Evolutionary conservation across 2,797 vertebrate genomes (phyloP).

Genomic region (Pelochelys cantorii): DNA sequence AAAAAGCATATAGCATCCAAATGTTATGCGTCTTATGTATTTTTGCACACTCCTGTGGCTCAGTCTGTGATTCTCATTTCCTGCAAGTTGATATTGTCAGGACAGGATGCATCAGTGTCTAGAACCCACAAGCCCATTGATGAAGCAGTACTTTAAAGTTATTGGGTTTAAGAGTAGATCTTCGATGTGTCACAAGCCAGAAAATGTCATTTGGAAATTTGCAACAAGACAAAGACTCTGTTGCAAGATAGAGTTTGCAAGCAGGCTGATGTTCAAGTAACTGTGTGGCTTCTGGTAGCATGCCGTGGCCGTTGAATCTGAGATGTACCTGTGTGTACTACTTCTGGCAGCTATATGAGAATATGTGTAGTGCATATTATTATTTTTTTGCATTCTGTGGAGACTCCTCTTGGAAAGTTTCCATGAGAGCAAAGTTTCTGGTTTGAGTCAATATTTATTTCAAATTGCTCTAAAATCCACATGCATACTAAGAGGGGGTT

Average conservation of each 20-base stretch:
- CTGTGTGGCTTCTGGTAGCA: background rate
- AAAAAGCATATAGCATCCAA: background rate
- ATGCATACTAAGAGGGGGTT: slow-evolving; percentile 27
- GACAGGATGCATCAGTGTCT: background rate
- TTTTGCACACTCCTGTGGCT: slow-evolving; percentile 11
- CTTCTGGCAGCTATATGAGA: background rate
- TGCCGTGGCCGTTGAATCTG: background rate
- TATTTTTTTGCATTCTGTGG: slow-evolving; percentile 8
- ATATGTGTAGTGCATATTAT: background rate
- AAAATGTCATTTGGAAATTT: background rate
- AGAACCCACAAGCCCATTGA: background rate
- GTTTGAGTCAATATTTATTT: slow-evolving; percentile 10
- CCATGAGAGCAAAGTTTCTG: background rate
- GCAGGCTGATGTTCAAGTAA: background rate
- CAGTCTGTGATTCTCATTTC: background rate
- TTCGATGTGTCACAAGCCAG: background rate
- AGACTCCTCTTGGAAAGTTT: slow-evolving; percentile 26
- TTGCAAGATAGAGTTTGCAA: background rate
- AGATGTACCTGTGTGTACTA: background rate
- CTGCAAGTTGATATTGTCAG: background rate
- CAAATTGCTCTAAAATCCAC: background rate
- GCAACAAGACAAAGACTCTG: background rate
- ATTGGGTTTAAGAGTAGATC: background rate
- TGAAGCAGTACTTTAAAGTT: background rate
- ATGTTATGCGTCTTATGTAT: background rate